Evolutionary conservation across 2,888 invertebrate species (phyloP).

Genomic region (Dryomyza anilis): DNA sequence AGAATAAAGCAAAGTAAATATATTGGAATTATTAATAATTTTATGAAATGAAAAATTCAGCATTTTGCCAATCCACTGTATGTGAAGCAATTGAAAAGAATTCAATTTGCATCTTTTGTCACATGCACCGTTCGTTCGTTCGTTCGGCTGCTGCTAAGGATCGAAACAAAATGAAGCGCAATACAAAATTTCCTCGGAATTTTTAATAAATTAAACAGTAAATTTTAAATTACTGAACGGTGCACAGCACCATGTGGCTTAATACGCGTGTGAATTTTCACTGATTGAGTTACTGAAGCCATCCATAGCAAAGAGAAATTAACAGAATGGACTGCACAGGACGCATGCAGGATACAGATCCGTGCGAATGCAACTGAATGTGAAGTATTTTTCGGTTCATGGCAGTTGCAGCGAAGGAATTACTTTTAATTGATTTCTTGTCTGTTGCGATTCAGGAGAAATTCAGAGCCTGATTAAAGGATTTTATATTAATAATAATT

Average conservation of each 20-base stretch:
- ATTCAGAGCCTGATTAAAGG: too few species aligned
- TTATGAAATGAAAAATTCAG: too few species aligned
- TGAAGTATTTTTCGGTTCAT: not conserved
- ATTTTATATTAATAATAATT: too few species aligned
- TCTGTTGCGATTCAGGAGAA: too few species aligned
- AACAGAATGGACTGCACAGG: too few species aligned
- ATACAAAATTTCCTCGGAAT: not conserved
- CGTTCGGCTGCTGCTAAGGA: not conserved
- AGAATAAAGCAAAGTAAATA: too few species aligned
- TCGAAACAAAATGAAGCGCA: not conserved
- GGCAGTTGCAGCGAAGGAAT: not conserved
- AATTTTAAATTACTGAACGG: not conserved
- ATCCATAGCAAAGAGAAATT: not conserved
- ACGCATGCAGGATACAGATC: not conserved
- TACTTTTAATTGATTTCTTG: conserved; percentile 22
- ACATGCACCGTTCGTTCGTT: not conserved
- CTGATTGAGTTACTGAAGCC: conserved; percentile 15
- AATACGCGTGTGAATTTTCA: conserved; percentile 18
- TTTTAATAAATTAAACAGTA: conserved; percentile 1
- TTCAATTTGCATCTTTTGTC: conserved; percentile 9
- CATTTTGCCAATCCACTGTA: too few species aligned
- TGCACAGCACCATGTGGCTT: not conserved
- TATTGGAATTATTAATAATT: not conserved
- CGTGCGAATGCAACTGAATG: not conserved
- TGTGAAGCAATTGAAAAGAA: not conserved